Percentiles rank a stretch among this genome's conserved stretches.
Conservation (phyloP, 1,140 invertebrate species). For the Drosophila equinoxialis region DNA sequence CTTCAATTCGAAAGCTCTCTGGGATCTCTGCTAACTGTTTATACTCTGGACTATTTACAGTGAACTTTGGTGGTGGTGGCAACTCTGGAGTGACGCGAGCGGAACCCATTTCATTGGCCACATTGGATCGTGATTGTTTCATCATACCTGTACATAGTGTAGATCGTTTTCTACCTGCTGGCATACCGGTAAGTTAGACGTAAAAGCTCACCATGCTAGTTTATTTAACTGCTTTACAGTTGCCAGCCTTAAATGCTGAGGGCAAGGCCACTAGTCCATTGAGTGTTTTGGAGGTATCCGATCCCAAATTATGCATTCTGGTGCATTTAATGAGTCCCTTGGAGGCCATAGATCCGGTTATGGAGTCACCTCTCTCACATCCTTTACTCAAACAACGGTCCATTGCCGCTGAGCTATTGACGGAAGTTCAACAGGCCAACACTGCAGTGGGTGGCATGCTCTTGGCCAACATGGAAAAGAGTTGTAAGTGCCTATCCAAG, state of each 20-base stretch:
- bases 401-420: conserved; percentile 90
- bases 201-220: no score
- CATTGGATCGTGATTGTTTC: conserved; percentile 92
- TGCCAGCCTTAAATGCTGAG: conserved; percentile 84
- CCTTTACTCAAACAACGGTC: conserved; percentile 89
- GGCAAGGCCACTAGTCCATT: conserved; percentile 86
- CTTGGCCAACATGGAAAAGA: conserved; percentile 93
- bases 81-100: conserved; percentile 82
- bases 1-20: not conserved
- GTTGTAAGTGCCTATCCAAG: conserved; percentile 84
- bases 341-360: conserved; percentile 91
- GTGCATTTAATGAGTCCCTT: conserved; percentile 94
- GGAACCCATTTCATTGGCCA: conserved; percentile 89
- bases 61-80: conserved; percentile 67
- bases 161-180: conserved; percentile 92
- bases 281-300: conserved; percentile 92
- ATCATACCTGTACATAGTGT: conserved; percentile 94
- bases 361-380: conserved; percentile 91
- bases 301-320: conserved; percentile 93
- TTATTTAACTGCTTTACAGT: conserved; percentile 28
- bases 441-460: conserved; percentile 91
- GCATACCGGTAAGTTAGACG: conserved; percentile 88
- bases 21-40: not conserved
- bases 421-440: conserved; percentile 88
- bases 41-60: conserved; percentile 45